phyloP scores from a whole-genome alignment of 2,797 vertebrate genomes.

The Pseudopleuronectes americanus region DNA sequence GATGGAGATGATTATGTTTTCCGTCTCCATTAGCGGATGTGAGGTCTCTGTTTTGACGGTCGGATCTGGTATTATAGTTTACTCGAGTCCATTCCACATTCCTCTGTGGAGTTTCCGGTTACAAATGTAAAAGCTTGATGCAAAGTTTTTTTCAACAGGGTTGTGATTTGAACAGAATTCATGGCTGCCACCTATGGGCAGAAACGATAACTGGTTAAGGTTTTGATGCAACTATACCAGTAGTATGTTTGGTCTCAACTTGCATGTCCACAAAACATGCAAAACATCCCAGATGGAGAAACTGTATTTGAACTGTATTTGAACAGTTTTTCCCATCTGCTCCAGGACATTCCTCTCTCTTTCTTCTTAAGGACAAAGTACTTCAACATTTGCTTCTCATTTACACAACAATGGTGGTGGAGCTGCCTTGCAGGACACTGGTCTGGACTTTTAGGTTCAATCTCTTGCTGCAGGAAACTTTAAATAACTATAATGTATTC shows the following conservation, averaged over 20 bases:
- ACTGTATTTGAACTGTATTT: no score
- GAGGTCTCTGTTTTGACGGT: slow-evolving; percentile 24
- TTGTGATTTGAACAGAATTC: slow-evolving; percentile 41
- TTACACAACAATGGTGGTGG: not conserved
- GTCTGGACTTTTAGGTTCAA: not conserved
- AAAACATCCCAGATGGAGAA: not conserved
- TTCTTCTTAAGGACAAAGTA: no score
- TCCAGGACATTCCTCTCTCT: no score
- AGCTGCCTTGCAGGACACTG: not conserved
- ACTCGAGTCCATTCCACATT: not conserved
- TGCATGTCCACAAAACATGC: not conserved
- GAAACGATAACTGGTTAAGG: slow-evolving; percentile 22
- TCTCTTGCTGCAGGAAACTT: not conserved
- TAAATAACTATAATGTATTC: no score
- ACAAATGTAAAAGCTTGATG: slow-evolving; percentile 30
- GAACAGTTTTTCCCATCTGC: not conserved
- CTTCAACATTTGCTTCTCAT: not conserved
- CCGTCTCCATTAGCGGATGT: slow-evolving; percentile 27
- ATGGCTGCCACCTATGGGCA: slow-evolving; percentile 76
- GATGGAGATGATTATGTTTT: slow-evolving; percentile 38
- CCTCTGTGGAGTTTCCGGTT: slow-evolving; percentile 20
- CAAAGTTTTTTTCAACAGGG: slow-evolving; percentile 31
- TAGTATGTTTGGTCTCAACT: not conserved
- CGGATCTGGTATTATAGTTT: slow-evolving; percentile 41
- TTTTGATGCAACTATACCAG: not conserved